A percentile compares a stretch with the other conserved stretches of the same genome.
Evolutionary conservation across 2,888 invertebrate genomes (phyloP).

Genomic region (Lycaena phlaeas): DNA sequence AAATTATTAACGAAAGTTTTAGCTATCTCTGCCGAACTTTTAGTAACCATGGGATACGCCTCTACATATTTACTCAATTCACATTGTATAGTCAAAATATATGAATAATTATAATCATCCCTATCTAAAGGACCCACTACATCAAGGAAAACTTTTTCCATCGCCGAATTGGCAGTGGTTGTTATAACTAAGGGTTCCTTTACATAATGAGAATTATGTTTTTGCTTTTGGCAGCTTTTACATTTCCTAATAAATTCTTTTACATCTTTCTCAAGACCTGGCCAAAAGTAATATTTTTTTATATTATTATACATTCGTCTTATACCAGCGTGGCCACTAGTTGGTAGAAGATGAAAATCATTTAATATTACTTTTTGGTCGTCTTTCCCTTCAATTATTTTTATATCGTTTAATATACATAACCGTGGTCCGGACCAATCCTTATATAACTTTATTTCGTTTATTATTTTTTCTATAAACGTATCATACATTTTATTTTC

Average conservation of each 20-base stretch:
- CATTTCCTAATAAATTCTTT: constrained; percentile 12
- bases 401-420: background rate
- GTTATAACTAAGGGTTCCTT: constrained; percentile 15
- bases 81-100: constrained; percentile 18
- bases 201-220: background rate
- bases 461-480: constrained; percentile 1
- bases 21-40: constrained; percentile 6
- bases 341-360: constrained; percentile 15
- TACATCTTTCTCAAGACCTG: constrained; percentile 12
- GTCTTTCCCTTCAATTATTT: constrained; percentile 6
- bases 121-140: constrained; percentile 15
- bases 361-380: constrained; percentile 3
- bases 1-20: constrained; percentile 8
- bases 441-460: background rate
- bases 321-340: constrained; percentile 15
- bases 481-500: background rate
- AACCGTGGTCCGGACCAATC: constrained; percentile 2
- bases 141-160: constrained; percentile 17
- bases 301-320: constrained; percentile 16
- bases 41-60: constrained; percentile 8
- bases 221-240: constrained; percentile 13
- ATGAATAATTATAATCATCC: constrained; percentile 14
- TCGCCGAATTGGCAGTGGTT: constrained; percentile 13
- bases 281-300: constrained; percentile 15
- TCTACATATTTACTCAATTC: constrained; percentile 15